phyloP scores from a whole-genome alignment of 64 coral and sea anemone species.

The Actinia tenebrosa region DNA sequence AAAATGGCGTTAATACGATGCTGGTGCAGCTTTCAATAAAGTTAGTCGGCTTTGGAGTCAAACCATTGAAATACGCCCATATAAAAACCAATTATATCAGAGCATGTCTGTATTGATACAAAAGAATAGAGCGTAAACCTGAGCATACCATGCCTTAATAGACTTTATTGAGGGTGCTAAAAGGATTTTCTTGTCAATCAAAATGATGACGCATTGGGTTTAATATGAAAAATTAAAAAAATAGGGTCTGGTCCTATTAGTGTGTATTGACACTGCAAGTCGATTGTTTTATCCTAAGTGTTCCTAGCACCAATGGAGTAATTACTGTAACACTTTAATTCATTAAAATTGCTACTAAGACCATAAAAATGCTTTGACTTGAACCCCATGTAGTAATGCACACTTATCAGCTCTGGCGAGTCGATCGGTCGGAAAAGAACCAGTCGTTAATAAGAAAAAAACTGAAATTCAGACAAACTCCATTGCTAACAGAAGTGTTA shows the following conservation, averaged over 20 bases:
- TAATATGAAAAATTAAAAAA: not conserved
- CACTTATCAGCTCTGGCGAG: too few relatives aligned
- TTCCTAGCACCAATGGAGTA: not conserved
- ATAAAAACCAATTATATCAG: not conserved
- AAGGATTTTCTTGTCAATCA: conserved; percentile 4
- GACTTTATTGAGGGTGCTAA: not conserved
- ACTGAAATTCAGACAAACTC: too few relatives aligned
- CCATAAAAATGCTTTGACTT: not conserved
- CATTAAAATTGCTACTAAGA: not conserved
- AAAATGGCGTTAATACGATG: not conserved
- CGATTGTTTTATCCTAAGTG: not conserved
- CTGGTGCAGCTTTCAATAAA: not conserved
- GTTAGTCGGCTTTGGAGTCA: not conserved
- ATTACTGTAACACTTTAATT: not conserved
- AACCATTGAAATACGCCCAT: not conserved
- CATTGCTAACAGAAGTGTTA: too few relatives aligned
- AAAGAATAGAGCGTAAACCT: not conserved
- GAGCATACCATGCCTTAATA: not conserved
- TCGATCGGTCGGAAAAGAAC: too few relatives aligned
- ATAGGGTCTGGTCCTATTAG: not conserved
- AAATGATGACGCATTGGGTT: not conserved
- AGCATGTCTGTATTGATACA: not conserved
- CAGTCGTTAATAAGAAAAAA: too few relatives aligned
- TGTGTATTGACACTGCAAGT: not conserved
- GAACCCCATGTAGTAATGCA: too few relatives aligned